Evolutionary conservation across 2,888 invertebrate species (phyloP).

Genomic region (Cacoxenus indagator): DNA sequence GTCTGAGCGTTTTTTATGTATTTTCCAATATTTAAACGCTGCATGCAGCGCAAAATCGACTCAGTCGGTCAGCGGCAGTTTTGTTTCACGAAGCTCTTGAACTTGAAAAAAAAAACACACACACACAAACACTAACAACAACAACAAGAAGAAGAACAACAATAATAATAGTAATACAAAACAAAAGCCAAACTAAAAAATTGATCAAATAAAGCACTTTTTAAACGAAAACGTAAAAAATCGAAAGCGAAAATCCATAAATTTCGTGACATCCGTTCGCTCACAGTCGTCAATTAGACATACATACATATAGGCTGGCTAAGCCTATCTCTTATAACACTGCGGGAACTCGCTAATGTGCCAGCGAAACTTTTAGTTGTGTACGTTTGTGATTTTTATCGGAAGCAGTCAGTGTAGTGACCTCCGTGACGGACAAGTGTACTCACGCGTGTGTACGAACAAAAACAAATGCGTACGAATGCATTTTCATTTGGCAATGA

Average conservation of each 20-base stretch:
- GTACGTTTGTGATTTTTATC: no score
- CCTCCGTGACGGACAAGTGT: no score
- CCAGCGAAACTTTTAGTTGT: no score
- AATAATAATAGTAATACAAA: slow-evolving; percentile 16
- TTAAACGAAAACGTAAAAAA: not conserved
- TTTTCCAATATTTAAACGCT: slow-evolving; percentile 48
- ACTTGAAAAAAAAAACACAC: slow-evolving; percentile 34
- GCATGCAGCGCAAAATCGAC: slow-evolving; percentile 44
- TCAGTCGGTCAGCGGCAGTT: slow-evolving; percentile 57
- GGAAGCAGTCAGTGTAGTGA: no score
- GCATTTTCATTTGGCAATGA: not conserved
- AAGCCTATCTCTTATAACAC: no score
- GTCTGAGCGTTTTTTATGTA: not conserved
- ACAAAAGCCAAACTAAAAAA: not conserved
- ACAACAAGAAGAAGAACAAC: slow-evolving; percentile 9
- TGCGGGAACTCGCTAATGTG: no score
- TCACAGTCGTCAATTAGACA: no score
- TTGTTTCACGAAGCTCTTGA: slow-evolving; percentile 46
- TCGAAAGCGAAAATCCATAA: not conserved
- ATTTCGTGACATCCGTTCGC: no score
- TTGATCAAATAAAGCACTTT: not conserved
- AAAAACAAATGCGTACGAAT: not conserved
- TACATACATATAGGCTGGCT: no score
- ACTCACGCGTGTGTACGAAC: not conserved
- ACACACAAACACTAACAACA: slow-evolving; percentile 5